Conservation (phyloP, 2,888 invertebrate species). For the Drosophila trichaetosa region DNA sequence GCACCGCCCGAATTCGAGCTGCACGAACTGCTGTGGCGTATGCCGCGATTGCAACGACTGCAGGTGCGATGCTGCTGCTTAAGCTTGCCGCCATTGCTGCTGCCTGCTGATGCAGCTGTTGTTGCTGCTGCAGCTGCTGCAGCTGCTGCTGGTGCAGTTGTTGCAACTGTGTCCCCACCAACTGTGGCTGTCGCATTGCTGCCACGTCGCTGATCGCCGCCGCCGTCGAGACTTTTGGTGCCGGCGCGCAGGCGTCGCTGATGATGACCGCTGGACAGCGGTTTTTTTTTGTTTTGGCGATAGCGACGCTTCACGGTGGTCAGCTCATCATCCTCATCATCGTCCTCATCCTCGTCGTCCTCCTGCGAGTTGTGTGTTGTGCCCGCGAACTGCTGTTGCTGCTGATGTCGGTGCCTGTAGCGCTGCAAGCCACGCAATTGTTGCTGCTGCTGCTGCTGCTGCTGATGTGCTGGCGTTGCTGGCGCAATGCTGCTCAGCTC, state of each 20-base stretch:
- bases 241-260: constrained; percentile 79
- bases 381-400: constrained; percentile 38
- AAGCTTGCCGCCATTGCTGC: constrained; percentile 47
- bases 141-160: constrained; percentile 3
- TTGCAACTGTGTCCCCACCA: constrained; percentile 16
- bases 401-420: constrained; percentile 61
- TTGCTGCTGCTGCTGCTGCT: constrained; percentile 33
- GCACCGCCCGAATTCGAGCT: constrained; percentile 87
- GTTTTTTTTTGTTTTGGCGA: constrained; percentile 82
- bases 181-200: constrained; percentile 36
- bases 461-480: constrained; percentile 35
- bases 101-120: constrained; percentile 14
- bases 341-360: constrained; percentile 72
- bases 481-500: constrained; percentile 74
- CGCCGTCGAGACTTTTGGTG: constrained; percentile 77
- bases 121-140: constrained; percentile 6
- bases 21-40: constrained; percentile 86
- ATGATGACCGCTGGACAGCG: constrained; percentile 70
- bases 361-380: constrained; percentile 47
- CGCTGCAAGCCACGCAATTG: constrained; percentile 56
- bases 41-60: constrained; percentile 83
- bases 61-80: constrained; percentile 75
- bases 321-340: constrained; percentile 77
- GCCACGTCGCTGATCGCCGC: constrained; percentile 54
- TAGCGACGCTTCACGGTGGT: constrained; percentile 81